Conservation (phyloP, 2,797 vertebrate genomes). For the Valencia hispanica region DNA sequence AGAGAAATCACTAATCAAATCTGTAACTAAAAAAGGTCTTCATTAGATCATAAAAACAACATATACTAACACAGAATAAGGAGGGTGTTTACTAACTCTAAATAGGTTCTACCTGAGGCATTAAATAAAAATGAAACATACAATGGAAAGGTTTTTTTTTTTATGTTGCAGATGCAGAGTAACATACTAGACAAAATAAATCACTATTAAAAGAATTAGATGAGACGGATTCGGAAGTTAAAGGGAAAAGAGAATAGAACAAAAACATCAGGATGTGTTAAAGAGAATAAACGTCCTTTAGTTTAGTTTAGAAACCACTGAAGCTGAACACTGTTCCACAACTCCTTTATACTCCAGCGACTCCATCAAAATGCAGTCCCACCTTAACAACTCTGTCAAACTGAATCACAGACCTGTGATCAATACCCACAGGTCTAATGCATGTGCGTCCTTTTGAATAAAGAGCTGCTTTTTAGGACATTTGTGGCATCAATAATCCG, state of each 20-base stretch:
- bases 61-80: not conserved
- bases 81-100: not conserved
- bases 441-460: constrained; percentile 33
- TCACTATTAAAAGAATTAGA: constrained; percentile 22
- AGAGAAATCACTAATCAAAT: not conserved
- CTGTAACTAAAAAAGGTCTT: not conserved
- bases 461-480: constrained; percentile 41
- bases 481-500: constrained; percentile 41
- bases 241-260: not conserved
- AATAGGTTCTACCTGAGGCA: not conserved
- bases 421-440: constrained; percentile 40
- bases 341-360: constrained; percentile 2
- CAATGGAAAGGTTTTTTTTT: not conserved
- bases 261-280: constrained; percentile 21
- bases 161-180: not conserved
- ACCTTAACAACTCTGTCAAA: constrained; percentile 40
- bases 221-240: constrained; percentile 5
- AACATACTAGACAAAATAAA: constrained; percentile 10
- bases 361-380: constrained; percentile 32
- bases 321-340: not conserved
- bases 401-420: constrained; percentile 44
- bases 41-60: not conserved
- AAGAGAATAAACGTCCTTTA: constrained; percentile 23
- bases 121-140: not conserved
- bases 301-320: constrained; percentile 16